Evolutionary conservation across 2,797 vertebrate genomes (phyloP).

Genomic region (Psittacula echo): DNA sequence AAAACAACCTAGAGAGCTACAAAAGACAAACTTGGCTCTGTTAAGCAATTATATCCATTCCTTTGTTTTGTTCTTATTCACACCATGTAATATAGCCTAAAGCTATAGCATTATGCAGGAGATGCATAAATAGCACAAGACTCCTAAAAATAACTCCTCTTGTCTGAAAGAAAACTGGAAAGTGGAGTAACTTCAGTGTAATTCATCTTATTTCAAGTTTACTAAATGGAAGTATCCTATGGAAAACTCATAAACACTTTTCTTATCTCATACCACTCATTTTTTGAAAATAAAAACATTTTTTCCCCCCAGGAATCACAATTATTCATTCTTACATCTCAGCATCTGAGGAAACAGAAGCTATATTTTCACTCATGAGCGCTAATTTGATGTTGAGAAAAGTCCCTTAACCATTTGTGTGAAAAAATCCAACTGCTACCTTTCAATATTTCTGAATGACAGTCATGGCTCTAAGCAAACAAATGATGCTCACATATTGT

Average conservation of each 20-base stretch:
- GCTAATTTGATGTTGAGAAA: conserved; percentile 58
- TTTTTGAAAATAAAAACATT: neutral
- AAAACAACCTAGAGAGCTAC: neutral
- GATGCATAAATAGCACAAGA: neutral
- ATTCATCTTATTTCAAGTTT: conserved; percentile 16
- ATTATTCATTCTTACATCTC: conserved; percentile 52
- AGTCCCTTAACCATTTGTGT: conserved; percentile 63
- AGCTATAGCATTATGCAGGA: neutral
- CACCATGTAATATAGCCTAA: neutral
- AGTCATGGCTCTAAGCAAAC: conserved; percentile 58
- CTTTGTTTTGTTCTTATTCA: neutral
- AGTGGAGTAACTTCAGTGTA: neutral
- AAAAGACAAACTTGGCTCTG: neutral
- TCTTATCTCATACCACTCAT: neutral
- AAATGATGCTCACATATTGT: conserved; percentile 66
- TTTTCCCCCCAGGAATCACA: neutral
- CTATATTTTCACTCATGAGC: conserved; percentile 47
- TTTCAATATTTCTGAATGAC: conserved; percentile 67
- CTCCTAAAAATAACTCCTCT: conserved; percentile 1
- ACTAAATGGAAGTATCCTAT: neutral
- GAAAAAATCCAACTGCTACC: conserved; percentile 64
- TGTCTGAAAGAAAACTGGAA: neutral
- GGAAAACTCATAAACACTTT: conserved; percentile 38
- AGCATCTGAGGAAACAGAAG: conserved; percentile 60
- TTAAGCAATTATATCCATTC: neutral